phyloP scores from a whole-genome alignment of 2,888 invertebrate genomes.

The Microchrysa polita region DNA sequence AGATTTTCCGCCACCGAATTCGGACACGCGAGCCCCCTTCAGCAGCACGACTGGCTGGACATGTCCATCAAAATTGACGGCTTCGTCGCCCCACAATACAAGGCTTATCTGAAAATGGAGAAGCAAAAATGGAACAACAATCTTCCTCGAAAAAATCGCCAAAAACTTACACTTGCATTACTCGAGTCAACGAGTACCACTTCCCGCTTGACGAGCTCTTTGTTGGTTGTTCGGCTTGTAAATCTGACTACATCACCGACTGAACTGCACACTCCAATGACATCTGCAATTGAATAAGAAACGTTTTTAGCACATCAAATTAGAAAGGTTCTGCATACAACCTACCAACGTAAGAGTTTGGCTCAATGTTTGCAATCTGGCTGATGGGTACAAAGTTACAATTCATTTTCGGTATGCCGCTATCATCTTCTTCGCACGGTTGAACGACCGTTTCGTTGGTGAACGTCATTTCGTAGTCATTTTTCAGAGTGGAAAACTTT shows the following conservation, averaged over 20 bases:
- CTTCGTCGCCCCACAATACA: constrained; percentile 89
- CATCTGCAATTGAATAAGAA: constrained; percentile 69
- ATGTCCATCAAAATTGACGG: constrained; percentile 82
- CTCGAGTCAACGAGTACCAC: constrained; percentile 86
- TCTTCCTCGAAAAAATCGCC: not conserved
- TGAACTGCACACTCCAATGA: constrained; percentile 86
- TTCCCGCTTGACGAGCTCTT: constrained; percentile 90
- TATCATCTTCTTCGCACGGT: constrained; percentile 68
- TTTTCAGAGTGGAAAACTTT: constrained; percentile 81
- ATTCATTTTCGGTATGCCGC: constrained; percentile 77
- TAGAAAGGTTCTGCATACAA: not conserved
- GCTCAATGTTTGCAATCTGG: constrained; percentile 73
- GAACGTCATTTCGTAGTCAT: constrained; percentile 97
- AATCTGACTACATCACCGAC: constrained; percentile 77
- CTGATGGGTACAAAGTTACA: constrained; percentile 82
- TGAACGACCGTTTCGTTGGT: constrained; percentile 75
- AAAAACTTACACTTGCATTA: constrained; percentile 71
- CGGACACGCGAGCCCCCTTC: constrained; percentile 85
- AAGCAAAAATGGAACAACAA: not conserved
- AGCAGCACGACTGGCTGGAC: constrained; percentile 84
- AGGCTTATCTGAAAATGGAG: constrained; percentile 65
- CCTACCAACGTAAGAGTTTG: constrained; percentile 78
- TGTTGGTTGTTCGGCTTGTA: constrained; percentile 77
- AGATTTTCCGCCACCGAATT: constrained; percentile 86
- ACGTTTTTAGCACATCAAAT: not conserved